These are phyloP conservation scores for Centrocercus urophasianus DNA, from an alignment of 2,113 vertebrate species.

Conservation along the genomic window DNA sequence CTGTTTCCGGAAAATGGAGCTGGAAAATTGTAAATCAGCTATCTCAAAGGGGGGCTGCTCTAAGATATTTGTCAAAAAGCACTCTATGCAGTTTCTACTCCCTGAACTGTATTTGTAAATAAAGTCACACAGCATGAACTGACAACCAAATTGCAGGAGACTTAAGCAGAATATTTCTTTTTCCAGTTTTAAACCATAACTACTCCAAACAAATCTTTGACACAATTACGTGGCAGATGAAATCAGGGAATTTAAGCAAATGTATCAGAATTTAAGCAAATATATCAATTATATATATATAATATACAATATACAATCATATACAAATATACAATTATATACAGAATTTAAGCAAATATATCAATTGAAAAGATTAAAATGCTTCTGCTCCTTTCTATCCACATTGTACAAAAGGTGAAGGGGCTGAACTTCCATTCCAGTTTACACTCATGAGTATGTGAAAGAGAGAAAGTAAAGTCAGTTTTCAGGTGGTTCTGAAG, in stretches of 20 bases:
- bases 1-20: background rate
- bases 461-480: background rate
- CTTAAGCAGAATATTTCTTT: conserved; percentile 10
- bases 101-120: conserved; percentile 10
- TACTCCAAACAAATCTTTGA: background rate
- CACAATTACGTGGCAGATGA: background rate
- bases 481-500: background rate
- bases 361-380: background rate
- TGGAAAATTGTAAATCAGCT: background rate
- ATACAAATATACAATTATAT: too few relatives aligned
- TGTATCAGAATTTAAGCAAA: background rate
- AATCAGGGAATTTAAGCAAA: background rate
- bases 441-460: background rate
- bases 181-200: background rate
- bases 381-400: background rate
- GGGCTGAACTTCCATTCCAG: background rate
- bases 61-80: background rate
- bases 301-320: too few relatives aligned
- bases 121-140: background rate
- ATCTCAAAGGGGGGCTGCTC: background rate
- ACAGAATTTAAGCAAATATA: background rate
- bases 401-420: background rate
- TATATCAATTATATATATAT: too few relatives aligned
- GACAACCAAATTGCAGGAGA: background rate
- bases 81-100: background rate